phyloP scores from a whole-genome alignment of 2,797 vertebrate species.

The Coranthus polyacanthus region DNA sequence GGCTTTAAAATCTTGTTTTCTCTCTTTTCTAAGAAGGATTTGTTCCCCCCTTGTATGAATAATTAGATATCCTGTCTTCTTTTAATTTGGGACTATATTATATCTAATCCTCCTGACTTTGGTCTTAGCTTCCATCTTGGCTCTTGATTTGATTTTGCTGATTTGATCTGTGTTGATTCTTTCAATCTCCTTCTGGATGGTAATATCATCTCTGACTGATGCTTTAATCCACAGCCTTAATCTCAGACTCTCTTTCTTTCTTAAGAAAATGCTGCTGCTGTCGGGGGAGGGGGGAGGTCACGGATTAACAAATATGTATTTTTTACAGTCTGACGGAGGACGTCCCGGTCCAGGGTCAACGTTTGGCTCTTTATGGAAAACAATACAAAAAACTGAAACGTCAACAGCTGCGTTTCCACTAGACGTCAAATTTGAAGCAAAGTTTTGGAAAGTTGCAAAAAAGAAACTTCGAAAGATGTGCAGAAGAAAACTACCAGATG shows the following conservation, averaged over 20 bases:
- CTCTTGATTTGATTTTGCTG: conserved; percentile 84
- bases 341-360: too few relatives aligned
- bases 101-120: conserved; percentile 88
- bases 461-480: too few relatives aligned
- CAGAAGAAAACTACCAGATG: too few relatives aligned
- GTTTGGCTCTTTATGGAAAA: too few relatives aligned
- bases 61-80: conserved; percentile 80
- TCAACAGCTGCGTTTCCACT: too few relatives aligned
- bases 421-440: too few relatives aligned
- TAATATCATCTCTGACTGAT: conserved; percentile 75
- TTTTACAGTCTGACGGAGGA: conserved; percentile 31
- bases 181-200: conserved; percentile 82
- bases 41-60: conserved; percentile 62
- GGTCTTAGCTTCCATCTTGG: conserved; percentile 86
- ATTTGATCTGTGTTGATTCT: conserved; percentile 84
- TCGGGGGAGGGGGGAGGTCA: conserved; percentile 30
- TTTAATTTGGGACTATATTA: conserved; percentile 86
- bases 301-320: conserved; percentile 76
- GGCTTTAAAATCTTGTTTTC: conserved; percentile 51
- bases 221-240: conserved; percentile 83
- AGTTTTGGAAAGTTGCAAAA: too few relatives aligned
- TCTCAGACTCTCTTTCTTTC: conserved; percentile 69
- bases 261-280: conserved; percentile 67
- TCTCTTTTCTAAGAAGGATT: conserved; percentile 67
- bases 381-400: too few relatives aligned